Base-by-base conservation (phyloP, 2,797 vertebrate genomes). In the Oceanodroma leucorhoa region DNA sequence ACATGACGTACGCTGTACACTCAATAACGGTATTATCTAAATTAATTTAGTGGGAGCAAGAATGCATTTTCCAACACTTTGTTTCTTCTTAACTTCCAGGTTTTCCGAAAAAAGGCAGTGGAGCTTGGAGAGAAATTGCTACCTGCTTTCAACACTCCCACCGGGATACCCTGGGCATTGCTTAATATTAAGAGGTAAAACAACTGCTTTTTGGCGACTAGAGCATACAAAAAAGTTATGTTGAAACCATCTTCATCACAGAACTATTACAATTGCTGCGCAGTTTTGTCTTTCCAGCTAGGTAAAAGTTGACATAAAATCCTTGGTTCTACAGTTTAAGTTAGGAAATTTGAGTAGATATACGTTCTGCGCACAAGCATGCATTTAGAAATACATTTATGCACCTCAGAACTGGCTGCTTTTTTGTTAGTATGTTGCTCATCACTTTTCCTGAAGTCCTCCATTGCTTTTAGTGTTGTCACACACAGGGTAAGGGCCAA, bases 121-220 rank as follows among this genome's bases (percentile, higher is more conserved):
- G 99, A 99, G 96, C 98, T 99, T 93, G 99, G 99, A 91, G 98
- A 99, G 97, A 99, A 99, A 97, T 98, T 99, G 96, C 97, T 99
- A 78, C 99, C 99, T 77, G 99, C 99, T 95, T 99, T 99, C 97
- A 99, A 99, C 97, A 99, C 99, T 80, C 99, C 99, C 80, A 99
- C 99, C 60, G 99, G 99, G 87, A 98, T 99, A 97, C 99, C 99
- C 91, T 99, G 99, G 99, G 99, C 99, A 55, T 97, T 99, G 94
- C 98, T 99, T 89, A 99, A 99, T 97, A 98, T 99, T 95, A 99
- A 99, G 98, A 99, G 99, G 99, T 99, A 98, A 98, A 95, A 24
- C 5, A 54, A 34, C 15, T 29, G 43, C 32, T 57, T 94, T 94
- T 86, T 91, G n/a, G 12, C 90, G 24, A 57, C 48, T 46, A 55